Evolutionary conservation across 2,888 invertebrate species (phyloP).

Genomic region (Pelosia muscerda): DNA sequence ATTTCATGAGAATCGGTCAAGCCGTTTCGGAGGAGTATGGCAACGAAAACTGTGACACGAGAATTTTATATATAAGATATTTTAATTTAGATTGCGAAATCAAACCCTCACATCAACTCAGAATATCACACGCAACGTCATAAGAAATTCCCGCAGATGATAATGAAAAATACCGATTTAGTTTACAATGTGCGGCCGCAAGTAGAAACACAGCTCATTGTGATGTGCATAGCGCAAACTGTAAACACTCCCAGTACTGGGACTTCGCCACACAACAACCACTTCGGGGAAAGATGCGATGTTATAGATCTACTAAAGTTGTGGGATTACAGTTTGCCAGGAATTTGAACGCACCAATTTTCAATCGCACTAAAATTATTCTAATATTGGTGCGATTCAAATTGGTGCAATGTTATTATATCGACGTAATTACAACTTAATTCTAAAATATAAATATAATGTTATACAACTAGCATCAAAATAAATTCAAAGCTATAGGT

Average conservation of each 20-base stretch:
- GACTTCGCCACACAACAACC: slow-evolving; percentile 60
- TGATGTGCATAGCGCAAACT: slow-evolving; percentile 48
- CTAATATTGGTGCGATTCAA: too few relatives aligned
- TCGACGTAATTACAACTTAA: too few relatives aligned
- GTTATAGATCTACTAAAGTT: slow-evolving; percentile 8
- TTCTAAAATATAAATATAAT: too few relatives aligned
- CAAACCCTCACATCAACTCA: neutral
- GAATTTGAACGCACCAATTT: neutral
- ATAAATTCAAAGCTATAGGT: too few relatives aligned
- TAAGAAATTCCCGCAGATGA: slow-evolving; percentile 49
- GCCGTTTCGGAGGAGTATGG: too few relatives aligned
- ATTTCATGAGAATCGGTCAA: too few relatives aligned
- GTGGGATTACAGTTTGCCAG: slow-evolving; percentile 4
- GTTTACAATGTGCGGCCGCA: slow-evolving; percentile 44
- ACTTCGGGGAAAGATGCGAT: slow-evolving; percentile 56
- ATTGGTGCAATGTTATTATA: too few relatives aligned
- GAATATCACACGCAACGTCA: slow-evolving; percentile 22
- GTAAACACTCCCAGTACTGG: slow-evolving; percentile 53
- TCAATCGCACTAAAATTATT: neutral
- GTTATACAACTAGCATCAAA: too few relatives aligned
- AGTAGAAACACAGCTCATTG: slow-evolving; percentile 53
- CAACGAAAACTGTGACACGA: too few relatives aligned
- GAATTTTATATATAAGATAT: too few relatives aligned
- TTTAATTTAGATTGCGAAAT: neutral
- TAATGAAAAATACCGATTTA: slow-evolving; percentile 55